Base-by-base conservation (phyloP, 2,797 vertebrate genomes). In the Bradypus variegatus region DNA sequence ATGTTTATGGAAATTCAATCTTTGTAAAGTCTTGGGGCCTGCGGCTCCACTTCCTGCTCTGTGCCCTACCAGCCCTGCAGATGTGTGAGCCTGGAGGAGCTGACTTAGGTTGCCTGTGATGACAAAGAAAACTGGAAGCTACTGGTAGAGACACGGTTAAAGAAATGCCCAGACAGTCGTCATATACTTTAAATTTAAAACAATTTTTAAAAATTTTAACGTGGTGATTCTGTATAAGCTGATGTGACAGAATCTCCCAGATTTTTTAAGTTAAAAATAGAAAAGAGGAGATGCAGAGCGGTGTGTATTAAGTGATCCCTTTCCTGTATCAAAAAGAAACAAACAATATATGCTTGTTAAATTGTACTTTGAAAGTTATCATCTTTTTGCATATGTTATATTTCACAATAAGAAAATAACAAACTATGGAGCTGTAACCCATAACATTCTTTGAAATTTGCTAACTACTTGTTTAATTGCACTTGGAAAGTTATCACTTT, bases 81-180 rank as follows among this genome's bases (percentile, higher is more conserved):
- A 33, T 11, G 2, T 11, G 4, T 5, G 0, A 1, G 0, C 6
- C 8, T 29, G 58, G 23, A 2, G 13, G 45, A 45, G 21, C 58
- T 21, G 36, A 50, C n/a, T 58, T 23, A 38, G 16, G 0, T 0
- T 27, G 27, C 70, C 82, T 64, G 1, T 14, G 33, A 70, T 69
- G 15, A 45, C 45, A 5, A 69, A 25, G 78, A 55, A 55, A 55
- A 19, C 53, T 62, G 60, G 6, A 29, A 79, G n/a, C 21, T 38
- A 36, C 38, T 70, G 58, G 9, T 8, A 64, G 75, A 60, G 21
- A 50, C 10, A 64, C 53, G 45, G 41, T 50, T 79, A 55, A 53
- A 48, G 15, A 19, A 78, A 73, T 33, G 41, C 33, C 60, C 85
- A 77, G 64, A 16, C 3, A 12, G n/a, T 45, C 67, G 2, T 33